Conservation (phyloP, 2,113 vertebrate species). For the Petrocephalus zakoni region DNA sequence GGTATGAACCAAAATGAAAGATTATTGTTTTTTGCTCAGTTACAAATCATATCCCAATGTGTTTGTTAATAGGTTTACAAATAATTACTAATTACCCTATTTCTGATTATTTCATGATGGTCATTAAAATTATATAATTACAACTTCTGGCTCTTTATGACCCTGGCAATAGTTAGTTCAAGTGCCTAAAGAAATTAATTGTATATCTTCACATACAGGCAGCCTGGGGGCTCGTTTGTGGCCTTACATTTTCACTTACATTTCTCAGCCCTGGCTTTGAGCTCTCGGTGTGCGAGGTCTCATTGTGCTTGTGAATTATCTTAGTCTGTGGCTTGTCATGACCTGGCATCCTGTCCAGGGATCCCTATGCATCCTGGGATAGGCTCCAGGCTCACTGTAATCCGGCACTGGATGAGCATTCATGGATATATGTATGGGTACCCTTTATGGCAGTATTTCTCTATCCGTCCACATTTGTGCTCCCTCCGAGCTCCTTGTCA, state of each 20-base stretch:
- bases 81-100: constrained; percentile 17
- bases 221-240: background rate
- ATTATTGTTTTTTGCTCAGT: background rate
- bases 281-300: background rate
- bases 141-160: background rate
- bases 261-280: background rate
- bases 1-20: background rate
- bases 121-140: constrained; percentile 1
- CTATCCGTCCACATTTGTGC: too few species aligned
- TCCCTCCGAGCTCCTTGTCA: too few species aligned
- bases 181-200: background rate
- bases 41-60: constrained; percentile 9
- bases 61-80: constrained; percentile 8
- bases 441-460: background rate
- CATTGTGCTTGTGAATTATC: background rate
- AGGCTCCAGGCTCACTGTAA: background rate
- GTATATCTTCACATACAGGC: background rate
- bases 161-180: background rate
- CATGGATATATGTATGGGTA: background rate
- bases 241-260: background rate
- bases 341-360: background rate
- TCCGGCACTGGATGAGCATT: background rate
- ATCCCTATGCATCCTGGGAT: background rate
- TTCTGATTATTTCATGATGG: constrained; percentile 24
- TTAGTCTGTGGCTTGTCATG: background rate